These are phyloP conservation scores for Dascillus cervinus DNA, from an alignment of 2,888 invertebrate species.

Conservation along the genomic window DNA sequence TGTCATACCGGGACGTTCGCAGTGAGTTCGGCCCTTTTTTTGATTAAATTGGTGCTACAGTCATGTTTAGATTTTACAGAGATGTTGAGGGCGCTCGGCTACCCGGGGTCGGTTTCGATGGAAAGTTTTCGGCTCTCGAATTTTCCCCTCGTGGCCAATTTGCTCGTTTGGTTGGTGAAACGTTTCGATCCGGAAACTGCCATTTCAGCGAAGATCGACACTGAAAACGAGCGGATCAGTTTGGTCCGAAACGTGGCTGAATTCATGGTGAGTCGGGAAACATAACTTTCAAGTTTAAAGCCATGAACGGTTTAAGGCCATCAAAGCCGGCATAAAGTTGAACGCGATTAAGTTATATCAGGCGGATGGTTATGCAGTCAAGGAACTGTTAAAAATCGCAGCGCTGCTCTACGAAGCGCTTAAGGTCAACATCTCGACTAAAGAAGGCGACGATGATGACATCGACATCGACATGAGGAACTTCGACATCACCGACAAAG, in stretches of 20 bases:
- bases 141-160: conserved; percentile 85
- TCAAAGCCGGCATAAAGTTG: conserved; percentile 81
- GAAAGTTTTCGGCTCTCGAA: conserved; percentile 88
- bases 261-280: too few species aligned
- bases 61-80: conserved; percentile 79
- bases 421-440: conserved; percentile 38
- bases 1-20: conserved; percentile 68
- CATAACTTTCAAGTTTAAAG: too few species aligned
- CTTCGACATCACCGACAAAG: conserved; percentile 56
- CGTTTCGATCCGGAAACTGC: conserved; percentile 83
- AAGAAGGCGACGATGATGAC: conserved; percentile 35
- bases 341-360: conserved; percentile 96
- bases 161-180: conserved; percentile 85
- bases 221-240: conserved; percentile 77
- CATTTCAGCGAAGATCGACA: conserved; percentile 60
- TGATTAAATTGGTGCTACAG: too few species aligned
- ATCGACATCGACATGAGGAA: conserved; percentile 42
- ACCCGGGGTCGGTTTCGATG: conserved; percentile 81
- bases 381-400: conserved; percentile 88
- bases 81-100: conserved; percentile 87
- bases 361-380: conserved; percentile 91
- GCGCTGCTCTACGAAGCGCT: conserved; percentile 73
- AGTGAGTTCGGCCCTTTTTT: conserved; percentile 41
- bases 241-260: conserved; percentile 82
- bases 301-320: conserved; percentile 45